Conservation (phyloP, 2,113 vertebrate species). For the Nanger granti region DNA sequence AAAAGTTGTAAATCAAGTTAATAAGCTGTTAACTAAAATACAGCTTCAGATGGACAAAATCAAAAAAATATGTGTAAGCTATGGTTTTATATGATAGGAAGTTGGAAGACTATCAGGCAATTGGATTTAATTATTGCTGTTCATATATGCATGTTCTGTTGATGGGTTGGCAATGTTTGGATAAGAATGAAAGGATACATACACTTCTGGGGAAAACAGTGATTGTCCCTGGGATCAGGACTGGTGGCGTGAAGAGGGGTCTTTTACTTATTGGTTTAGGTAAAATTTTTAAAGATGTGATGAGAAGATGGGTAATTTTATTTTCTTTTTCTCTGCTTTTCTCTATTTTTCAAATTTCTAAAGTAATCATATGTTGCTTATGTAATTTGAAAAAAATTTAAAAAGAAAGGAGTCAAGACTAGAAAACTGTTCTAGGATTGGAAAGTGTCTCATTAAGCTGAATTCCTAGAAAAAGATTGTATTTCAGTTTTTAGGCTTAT, state of each 20-base stretch:
- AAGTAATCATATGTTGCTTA: conserved; percentile 35
- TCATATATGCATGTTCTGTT: background rate
- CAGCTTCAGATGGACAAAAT: conserved; percentile 17
- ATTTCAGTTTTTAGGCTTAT: background rate
- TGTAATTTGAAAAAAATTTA: background rate
- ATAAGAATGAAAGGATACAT: background rate
- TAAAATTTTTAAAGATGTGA: background rate
- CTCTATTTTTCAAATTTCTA: conserved; percentile 23
- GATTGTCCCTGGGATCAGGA: background rate
- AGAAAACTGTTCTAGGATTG: conserved; percentile 14
- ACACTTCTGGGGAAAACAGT: background rate
- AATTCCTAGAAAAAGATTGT: background rate
- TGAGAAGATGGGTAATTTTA: background rate
- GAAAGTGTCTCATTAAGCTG: background rate
- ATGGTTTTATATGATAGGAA: conserved; percentile 5
- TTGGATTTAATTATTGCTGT: background rate
- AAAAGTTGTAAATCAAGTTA: conserved; percentile 41
- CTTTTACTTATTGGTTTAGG: background rate
- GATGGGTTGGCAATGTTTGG: background rate
- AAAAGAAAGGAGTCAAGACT: background rate
- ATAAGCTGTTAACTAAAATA: conserved; percentile 43
- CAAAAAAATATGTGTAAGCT: background rate
- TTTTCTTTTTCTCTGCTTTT: background rate
- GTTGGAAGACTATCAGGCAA: conserved; percentile 19
- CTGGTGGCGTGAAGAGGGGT: background rate